phyloP scores from a whole-genome alignment of 2,888 invertebrate genomes.

The Zele albiditarsus region DNA sequence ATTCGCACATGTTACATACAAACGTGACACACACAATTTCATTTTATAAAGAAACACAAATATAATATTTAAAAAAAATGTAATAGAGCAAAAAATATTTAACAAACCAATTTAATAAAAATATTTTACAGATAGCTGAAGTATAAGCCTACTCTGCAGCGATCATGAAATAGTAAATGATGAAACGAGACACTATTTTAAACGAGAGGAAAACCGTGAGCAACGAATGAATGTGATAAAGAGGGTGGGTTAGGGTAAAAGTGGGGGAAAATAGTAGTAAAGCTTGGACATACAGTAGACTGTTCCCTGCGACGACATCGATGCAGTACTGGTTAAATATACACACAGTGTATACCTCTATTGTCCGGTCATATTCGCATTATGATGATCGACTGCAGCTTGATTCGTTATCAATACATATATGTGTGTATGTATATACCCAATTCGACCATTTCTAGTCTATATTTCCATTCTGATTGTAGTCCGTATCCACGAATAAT shows the following conservation, averaged over 20 bases:
- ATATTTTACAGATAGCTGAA: too few species aligned
- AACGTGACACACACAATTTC: too few species aligned
- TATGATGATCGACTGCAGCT: constrained; percentile 42
- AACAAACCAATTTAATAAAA: too few species aligned
- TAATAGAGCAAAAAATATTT: too few species aligned
- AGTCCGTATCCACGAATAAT: background rate
- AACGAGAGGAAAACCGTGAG: background rate
- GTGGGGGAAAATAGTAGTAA: background rate
- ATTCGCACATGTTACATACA: too few species aligned
- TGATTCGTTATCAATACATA: constrained; percentile 38
- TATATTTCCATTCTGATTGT: background rate
- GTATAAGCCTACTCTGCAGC: too few species aligned
- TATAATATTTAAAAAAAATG: too few species aligned
- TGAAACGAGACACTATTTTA: background rate
- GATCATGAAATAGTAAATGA: too few species aligned
- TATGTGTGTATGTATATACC: background rate
- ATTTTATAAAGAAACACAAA: too few species aligned
- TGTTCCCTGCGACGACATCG: constrained; percentile 21
- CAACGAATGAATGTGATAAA: background rate
- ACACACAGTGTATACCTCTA: background rate
- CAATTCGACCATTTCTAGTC: background rate
- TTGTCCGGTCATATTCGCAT: constrained; percentile 23
- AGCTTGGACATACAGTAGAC: background rate
- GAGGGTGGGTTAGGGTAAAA: background rate
- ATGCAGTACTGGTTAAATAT: constrained; percentile 25